Base-by-base conservation (phyloP, 92 coral and sea anemone species). In the Chrysogorgia sp. region DNA sequence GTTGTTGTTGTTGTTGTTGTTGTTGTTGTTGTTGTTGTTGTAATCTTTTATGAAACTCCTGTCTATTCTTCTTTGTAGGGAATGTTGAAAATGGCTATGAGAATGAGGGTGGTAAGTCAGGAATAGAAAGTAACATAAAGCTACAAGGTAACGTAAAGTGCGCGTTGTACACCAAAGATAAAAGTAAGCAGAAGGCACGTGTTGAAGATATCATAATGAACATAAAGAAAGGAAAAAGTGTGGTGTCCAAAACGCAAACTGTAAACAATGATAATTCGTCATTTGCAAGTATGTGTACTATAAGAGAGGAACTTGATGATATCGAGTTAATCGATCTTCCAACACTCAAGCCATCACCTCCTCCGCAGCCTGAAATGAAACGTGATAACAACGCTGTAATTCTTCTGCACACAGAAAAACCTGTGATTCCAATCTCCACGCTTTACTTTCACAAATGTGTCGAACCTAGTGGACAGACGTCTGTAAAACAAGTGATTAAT, bases 251-350 rank as follows among this genome's bases (percentile, higher is more conserved):
- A 49, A 40, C 19, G 17, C 30, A 32, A 21, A 19, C 32, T 4
- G 23, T 25, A 34, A 45, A 52, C 6, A 58, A 72, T 1, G 79
- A 72, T 13, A 53, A 24, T 19, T 45, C 58, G 0, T 72, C 79
- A 19, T 72, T 72, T 72, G 65, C 43, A 34, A 72, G 79, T 25
- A 72, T 72, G 79, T 72, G 79, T 32, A 72, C 64, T 23, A 72
- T 72, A 32, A 64, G 79, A 34, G 65, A 72, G 19, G 65, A 72
- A 53, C 79, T 47, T 33, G 66, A 72, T 14, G 58, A 72, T 34
- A 32, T 24, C 26, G 79, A 72, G 10, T 45, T 69, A 9, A 56
- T 0, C 31, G 65, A 72, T 0, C 19, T 52, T 1, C 76, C 59
- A 28, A 49, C 79, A 52, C 7, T 56, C 49, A 53, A 57, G 17